Conservation (phyloP, 2,113 vertebrate species). For the Rhynchomys soricoides region DNA sequence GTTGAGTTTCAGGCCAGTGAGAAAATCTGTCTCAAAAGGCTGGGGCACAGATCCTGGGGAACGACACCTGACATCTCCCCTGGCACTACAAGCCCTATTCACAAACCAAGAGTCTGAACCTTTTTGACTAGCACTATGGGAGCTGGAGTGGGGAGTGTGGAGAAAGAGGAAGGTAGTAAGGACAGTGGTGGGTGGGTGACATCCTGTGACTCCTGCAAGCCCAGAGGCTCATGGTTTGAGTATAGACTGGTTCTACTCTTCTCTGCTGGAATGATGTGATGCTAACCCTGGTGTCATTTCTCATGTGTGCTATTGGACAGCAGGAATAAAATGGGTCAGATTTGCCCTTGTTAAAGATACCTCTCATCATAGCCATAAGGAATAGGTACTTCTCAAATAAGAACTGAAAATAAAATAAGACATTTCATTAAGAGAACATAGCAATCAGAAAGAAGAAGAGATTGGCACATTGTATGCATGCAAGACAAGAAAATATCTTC, state of each 20-base stretch:
- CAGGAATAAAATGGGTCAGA: not conserved
- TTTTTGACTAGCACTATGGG: not conserved
- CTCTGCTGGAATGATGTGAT: not conserved
- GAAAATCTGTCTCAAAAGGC: not conserved
- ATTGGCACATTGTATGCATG: not conserved
- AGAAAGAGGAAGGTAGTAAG: not conserved
- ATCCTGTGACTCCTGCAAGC: not conserved
- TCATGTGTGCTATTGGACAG: not conserved
- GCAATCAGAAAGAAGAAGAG: not conserved
- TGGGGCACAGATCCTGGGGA: not conserved
- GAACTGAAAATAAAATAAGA: not conserved
- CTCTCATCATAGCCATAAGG: not conserved
- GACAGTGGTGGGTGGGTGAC: not conserved
- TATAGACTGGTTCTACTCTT: not conserved
- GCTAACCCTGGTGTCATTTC: not conserved
- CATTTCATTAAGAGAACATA: not conserved
- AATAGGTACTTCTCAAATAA: not conserved
- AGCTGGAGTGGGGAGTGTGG: not conserved
- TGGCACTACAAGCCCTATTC: not conserved
- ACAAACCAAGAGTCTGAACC: not conserved
- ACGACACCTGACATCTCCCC: not conserved
- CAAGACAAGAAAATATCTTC: not conserved
- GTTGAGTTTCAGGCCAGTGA: not conserved
- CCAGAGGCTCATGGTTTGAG: not conserved
- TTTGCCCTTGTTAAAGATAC: not conserved